Evolutionary conservation across 2,113 vertebrate genomes (phyloP).

Genomic region (Thomomys bottae): DNA sequence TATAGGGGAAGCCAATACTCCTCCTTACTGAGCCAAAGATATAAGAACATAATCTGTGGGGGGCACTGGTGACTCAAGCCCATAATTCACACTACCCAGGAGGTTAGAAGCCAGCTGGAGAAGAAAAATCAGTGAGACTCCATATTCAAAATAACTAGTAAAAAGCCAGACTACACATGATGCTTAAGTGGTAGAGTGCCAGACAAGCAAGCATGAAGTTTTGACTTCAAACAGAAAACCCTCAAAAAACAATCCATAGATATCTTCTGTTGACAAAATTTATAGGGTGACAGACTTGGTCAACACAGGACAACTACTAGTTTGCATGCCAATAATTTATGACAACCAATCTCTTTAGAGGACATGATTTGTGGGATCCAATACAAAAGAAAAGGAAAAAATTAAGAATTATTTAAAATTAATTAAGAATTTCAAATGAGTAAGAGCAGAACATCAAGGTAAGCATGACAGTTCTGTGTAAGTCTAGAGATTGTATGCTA

Average conservation of each 20-base stretch:
- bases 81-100: too few relatives aligned
- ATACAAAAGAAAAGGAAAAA: slow-evolving; percentile 22
- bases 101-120: too few relatives aligned
- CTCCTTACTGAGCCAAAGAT: background rate
- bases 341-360: slow-evolving; percentile 11
- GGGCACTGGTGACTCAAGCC: too few relatives aligned
- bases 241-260: background rate
- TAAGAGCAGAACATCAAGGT: background rate
- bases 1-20: background rate
- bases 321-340: background rate
- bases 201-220: too few relatives aligned
- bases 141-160: too few relatives aligned
- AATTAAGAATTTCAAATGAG: background rate
- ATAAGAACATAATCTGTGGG: slow-evolving; percentile 16
- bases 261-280: slow-evolving; percentile 25
- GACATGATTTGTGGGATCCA: background rate
- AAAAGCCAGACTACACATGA: too few relatives aligned
- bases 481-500: background rate
- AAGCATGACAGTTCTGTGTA: background rate
- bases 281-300: background rate
- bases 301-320: slow-evolving; percentile 9
- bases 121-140: too few relatives aligned
- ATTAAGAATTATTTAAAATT: too few relatives aligned
- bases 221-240: too few relatives aligned
- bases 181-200: too few relatives aligned